Conservation (phyloP, 2,113 vertebrate genomes). For the Neofelis nebulosa region DNA sequence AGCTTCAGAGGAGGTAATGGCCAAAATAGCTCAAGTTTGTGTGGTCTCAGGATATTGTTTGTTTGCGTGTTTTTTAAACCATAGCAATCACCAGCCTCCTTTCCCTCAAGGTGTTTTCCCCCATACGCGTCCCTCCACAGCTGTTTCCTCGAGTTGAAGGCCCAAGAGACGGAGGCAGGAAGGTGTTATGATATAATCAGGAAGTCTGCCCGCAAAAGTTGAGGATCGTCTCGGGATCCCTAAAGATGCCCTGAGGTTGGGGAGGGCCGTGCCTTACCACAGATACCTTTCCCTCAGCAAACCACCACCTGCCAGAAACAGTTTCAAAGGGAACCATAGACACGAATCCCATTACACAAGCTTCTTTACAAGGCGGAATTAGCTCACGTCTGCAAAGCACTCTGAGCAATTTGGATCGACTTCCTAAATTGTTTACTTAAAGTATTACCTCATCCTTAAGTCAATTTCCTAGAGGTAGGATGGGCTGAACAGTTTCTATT, state of each 20-base stretch:
- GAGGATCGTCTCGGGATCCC: neutral
- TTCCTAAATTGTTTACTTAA: constrained; percentile 68
- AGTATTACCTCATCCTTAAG: constrained; percentile 69
- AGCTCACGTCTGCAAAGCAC: constrained; percentile 72
- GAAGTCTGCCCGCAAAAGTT: neutral
- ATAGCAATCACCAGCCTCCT: neutral
- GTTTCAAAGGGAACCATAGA: constrained; percentile 53
- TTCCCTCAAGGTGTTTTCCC: neutral
- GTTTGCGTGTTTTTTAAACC: neutral
- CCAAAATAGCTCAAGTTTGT: neutral
- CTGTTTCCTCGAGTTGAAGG: constrained; percentile 43
- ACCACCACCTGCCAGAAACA: neutral
- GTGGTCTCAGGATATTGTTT: constrained; percentile 48
- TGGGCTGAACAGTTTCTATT: constrained; percentile 38
- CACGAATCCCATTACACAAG: constrained; percentile 48
- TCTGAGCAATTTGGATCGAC: constrained; percentile 68
- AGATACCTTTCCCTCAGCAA: neutral
- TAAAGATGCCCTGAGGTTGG: neutral
- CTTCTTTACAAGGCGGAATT: constrained; percentile 63
- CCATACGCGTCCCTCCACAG: neutral
- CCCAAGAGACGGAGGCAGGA: neutral
- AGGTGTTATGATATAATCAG: neutral
- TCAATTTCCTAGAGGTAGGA: constrained; percentile 64
- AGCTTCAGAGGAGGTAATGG: neutral
- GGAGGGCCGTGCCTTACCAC: neutral